Base-by-base conservation (phyloP, 2,888 invertebrate species). In the Andrena dorsata region DNA sequence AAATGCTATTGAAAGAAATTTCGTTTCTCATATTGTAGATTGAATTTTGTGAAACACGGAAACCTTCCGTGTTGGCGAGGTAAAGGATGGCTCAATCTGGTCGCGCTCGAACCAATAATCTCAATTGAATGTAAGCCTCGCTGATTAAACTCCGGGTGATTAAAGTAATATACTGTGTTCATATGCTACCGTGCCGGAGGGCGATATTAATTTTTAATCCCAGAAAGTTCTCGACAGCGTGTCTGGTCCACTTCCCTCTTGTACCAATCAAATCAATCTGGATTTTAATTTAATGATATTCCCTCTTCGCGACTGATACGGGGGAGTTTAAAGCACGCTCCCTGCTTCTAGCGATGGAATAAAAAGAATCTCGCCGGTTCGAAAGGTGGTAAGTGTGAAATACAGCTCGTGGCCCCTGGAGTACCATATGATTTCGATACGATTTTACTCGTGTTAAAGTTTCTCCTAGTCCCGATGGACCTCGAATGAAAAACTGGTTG, bases 371-470 rank as follows among this genome's bases (percentile, higher is more conserved):
- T 47, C 28, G 20, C 63, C 58, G 64, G 49, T 66, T 71, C 8
- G 10, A 60, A 49, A 32, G 41, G 47, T 2, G 35, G 47, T 47
- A 16, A 26, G 60, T 13, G 68, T 10, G n/a, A 23, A 60, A 26
- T 64, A 51, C 26, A 58, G 66, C 51, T 28, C 41, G 51, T 47
- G 35, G 53, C 6, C 64, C 53, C 76, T 16, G 13, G 80, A 66
- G 80, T 26, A 35, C 32, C 53, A 20, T 47, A 47, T 26, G 76
- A 76, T 71, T 60, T 51, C 75, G 70, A 60, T 53, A 65, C 63
- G 56, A 77, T 72, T 76, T 66, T 41, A n/a, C 58, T 76, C 26
- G 8, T 30, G 35, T 13, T 35, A 63, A 78, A 47, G 71, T 78
- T 68, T 28, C 60, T 32, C 61, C 61, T 32, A 53, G 56, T 66